Conservation (phyloP, 2,888 invertebrate species). For the Microchrysa polita region DNA sequence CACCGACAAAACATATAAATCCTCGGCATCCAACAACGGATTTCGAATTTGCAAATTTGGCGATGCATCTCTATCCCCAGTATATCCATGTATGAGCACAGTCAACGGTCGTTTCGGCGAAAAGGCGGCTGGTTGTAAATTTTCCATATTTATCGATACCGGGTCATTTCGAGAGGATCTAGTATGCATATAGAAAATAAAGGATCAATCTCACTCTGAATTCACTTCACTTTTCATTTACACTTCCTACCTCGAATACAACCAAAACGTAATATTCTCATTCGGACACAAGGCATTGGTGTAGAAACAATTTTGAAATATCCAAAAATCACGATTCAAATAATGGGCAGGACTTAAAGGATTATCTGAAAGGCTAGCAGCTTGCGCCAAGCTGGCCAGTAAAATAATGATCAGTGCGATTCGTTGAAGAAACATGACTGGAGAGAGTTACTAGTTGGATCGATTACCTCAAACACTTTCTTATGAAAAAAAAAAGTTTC, state of each 20-base stretch:
- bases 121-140: conserved; percentile 55
- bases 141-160: conserved; percentile 62
- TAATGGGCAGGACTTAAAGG: background rate
- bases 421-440: conserved; percentile 2
- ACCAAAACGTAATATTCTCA: conserved; percentile 68
- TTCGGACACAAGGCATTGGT: conserved; percentile 65
- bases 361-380: background rate
- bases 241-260: conserved; percentile 67
- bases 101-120: conserved; percentile 65
- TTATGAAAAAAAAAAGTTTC: background rate
- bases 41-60: conserved; percentile 71
- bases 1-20: conserved; percentile 71
- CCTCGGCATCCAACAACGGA: conserved; percentile 67
- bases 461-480: conserved; percentile 6
- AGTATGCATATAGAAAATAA: too few relatives aligned
- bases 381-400: background rate
- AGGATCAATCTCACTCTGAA: background rate
- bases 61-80: conserved; percentile 69
- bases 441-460: too few relatives aligned
- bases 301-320: conserved; percentile 44
- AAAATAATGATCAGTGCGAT: background rate
- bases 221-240: background rate
- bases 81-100: conserved; percentile 73
- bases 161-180: conserved; percentile 60
- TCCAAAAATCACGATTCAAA: conserved; percentile 26